Evolutionary conservation across 2,888 invertebrate genomes (phyloP).

Genomic region (Dioctria rufipes): DNA sequence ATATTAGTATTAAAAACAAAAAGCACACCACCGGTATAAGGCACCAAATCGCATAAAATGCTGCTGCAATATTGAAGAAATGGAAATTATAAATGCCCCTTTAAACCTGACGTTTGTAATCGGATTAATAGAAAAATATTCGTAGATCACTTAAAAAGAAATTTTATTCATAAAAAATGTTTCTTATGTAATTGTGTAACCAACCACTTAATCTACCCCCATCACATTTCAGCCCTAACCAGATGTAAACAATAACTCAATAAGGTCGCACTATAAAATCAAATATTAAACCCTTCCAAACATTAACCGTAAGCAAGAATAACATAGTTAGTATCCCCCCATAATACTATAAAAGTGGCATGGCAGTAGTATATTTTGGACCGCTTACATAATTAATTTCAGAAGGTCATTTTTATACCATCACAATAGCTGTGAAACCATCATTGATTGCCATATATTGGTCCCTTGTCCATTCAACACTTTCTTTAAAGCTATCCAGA

Average conservation of each 20-base stretch:
- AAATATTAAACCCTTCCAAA: slow-evolving; percentile 31
- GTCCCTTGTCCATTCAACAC: slow-evolving; percentile 10
- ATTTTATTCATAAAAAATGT: too few species aligned
- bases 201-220: too few species aligned
- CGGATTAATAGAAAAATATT: too few species aligned
- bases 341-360: slow-evolving; percentile 10
- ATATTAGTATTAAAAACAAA: too few species aligned
- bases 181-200: too few species aligned
- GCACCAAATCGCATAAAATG: too few species aligned
- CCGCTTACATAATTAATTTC: slow-evolving; percentile 35
- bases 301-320: slow-evolving; percentile 22
- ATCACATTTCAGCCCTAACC: background rate
- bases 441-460: slow-evolving; percentile 36
- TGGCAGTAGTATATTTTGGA: slow-evolving; percentile 10
- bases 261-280: slow-evolving; percentile 34
- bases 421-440: background rate
- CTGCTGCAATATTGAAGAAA: too few species aligned
- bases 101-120: too few species aligned
- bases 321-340: slow-evolving; percentile 2
- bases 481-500: slow-evolving; percentile 30
- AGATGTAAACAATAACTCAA: slow-evolving; percentile 29
- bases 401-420: slow-evolving; percentile 3
- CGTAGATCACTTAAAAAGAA: too few species aligned
- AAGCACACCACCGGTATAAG: too few species aligned
- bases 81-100: too few species aligned